phyloP scores from a whole-genome alignment of 1,140 invertebrate species.

The Pteromalus puparum region DNA sequence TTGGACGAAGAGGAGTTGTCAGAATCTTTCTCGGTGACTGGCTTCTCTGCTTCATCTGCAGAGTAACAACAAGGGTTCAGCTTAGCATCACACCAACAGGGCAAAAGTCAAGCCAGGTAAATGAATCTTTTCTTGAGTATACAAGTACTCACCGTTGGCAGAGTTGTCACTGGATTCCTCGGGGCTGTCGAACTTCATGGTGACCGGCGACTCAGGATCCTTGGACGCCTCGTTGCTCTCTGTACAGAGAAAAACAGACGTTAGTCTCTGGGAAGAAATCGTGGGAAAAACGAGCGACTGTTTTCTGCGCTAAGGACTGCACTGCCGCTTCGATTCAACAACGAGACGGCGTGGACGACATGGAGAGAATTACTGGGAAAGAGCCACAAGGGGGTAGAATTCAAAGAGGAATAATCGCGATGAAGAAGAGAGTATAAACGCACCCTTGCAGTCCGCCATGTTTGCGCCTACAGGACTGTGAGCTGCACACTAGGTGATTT shows the following conservation, averaged over 20 bases:
- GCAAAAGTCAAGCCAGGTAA: not conserved
- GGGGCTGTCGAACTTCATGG: conserved; percentile 68
- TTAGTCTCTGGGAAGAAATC: conserved; percentile 4
- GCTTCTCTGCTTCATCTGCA: conserved; percentile 56
- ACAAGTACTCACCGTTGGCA: conserved; percentile 59
- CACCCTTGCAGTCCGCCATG: conserved; percentile 74
- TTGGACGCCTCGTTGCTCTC: conserved; percentile 63
- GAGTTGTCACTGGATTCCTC: conserved; percentile 66
- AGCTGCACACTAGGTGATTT: not conserved
- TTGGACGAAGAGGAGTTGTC: conserved; percentile 56
- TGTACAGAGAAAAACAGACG: conserved; percentile 59
- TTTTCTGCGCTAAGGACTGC: not conserved
- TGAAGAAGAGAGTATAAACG: conserved; percentile 56
- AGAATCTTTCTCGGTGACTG: conserved; percentile 57
- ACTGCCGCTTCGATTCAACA: not conserved
- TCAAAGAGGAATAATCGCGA: not conserved
- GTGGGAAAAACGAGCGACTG: not conserved
- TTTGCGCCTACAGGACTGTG: conserved; percentile 57
- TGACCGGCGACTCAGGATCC: conserved; percentile 59
- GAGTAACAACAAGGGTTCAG: conserved; percentile 16
- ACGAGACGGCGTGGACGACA: not conserved
- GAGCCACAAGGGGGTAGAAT: not conserved
- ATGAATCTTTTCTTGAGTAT: not conserved
- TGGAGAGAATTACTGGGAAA: not conserved
- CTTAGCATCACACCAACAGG: too few species aligned